These are phyloP conservation scores for Eubasilissa regina DNA, from an alignment of 1,140 invertebrate species.

Conservation along the genomic window DNA sequence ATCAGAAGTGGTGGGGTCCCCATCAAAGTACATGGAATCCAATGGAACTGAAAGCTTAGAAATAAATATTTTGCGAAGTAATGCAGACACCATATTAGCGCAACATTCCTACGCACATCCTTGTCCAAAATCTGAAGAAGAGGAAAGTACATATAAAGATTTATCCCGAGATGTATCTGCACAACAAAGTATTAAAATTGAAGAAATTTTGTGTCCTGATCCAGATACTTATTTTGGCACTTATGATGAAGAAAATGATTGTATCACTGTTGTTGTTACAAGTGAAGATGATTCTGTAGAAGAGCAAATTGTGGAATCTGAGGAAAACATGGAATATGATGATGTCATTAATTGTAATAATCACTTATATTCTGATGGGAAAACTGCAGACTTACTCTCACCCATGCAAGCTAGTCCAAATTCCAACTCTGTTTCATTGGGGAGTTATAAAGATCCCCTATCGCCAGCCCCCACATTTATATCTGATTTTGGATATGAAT, in stretches of 20 bases:
- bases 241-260: constrained; percentile 80
- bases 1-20: constrained; percentile 82
- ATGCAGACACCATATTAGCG: constrained; percentile 70
- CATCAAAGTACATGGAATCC: constrained; percentile 87
- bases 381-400: constrained; percentile 68
- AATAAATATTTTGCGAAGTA: constrained; percentile 64
- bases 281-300: constrained; percentile 73
- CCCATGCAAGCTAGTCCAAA: constrained; percentile 69
- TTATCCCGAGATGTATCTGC: constrained; percentile 7
- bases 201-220: constrained; percentile 68
- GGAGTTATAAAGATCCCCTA: constrained; percentile 62
- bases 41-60: constrained; percentile 73
- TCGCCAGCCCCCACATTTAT: constrained; percentile 68
- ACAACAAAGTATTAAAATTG: constrained; percentile 58
- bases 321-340: constrained; percentile 59
- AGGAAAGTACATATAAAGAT: background rate
- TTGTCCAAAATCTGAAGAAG: constrained; percentile 62
- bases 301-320: constrained; percentile 67
- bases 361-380: constrained; percentile 66
- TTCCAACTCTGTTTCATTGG: constrained; percentile 61
- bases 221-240: constrained; percentile 79
- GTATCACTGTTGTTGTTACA: constrained; percentile 80
- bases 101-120: constrained; percentile 72
- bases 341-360: constrained; percentile 61
- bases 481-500: constrained; percentile 76